Evolutionary conservation across 2,113 vertebrate species (phyloP).

Genomic region (Callipepla californica): DNA sequence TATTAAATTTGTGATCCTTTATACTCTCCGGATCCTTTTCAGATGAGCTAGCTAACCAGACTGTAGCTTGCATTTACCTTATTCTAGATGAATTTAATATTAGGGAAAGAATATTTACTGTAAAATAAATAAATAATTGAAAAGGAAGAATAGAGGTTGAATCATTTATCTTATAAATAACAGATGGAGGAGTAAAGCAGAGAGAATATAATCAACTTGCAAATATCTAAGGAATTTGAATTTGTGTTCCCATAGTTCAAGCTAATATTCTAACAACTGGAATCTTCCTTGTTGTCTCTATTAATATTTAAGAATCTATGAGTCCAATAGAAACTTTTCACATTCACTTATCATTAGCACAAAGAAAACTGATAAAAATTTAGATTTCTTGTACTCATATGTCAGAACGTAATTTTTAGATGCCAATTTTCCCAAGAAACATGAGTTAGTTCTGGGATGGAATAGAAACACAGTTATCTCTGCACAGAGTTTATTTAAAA

Average conservation of each 20-base stretch:
- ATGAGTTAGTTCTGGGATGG: not conserved
- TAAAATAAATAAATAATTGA: conserved; percentile 2
- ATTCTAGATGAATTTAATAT: not conserved
- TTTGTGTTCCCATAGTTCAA: not conserved
- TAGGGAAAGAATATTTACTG: not conserved
- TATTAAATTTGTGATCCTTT: not conserved
- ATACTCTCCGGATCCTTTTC: not conserved
- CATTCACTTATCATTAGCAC: not conserved
- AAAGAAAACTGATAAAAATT: not conserved
- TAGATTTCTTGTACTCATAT: not conserved
- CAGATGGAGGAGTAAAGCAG: not conserved
- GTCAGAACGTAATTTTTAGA: not conserved
- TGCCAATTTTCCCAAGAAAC: not conserved
- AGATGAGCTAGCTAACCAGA: not conserved
- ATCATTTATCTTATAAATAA: not conserved
- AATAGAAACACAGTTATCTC: not conserved
- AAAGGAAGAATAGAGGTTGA: not conserved
- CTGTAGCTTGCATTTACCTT: not conserved
- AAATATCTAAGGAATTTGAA: not conserved
- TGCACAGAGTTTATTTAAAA: not conserved
- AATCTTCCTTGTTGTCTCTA: not conserved
- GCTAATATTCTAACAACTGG: not conserved
- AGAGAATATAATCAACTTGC: not conserved
- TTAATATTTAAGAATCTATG: not conserved
- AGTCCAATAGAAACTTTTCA: not conserved